These are phyloP conservation scores for Catajapyx aquilonaris DNA, from an alignment of 1,140 invertebrate species.

Conservation along the genomic window DNA sequence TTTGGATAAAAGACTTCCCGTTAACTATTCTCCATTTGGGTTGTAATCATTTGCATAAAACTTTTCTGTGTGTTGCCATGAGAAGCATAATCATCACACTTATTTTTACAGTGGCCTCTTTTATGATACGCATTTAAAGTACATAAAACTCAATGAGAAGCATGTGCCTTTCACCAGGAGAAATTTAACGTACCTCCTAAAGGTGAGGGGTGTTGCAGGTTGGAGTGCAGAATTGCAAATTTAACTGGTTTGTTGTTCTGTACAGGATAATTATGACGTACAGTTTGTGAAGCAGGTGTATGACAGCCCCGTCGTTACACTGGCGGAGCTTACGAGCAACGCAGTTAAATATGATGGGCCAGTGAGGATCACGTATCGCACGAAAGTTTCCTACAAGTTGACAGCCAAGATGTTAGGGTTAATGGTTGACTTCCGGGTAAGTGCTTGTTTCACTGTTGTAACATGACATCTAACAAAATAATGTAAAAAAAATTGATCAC, in stretches of 20 bases:
- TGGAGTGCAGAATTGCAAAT: too few relatives aligned
- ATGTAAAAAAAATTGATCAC: not conserved
- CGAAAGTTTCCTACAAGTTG: slow-evolving; percentile 58
- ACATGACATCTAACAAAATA: too few relatives aligned
- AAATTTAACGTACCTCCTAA: slow-evolving; percentile 77
- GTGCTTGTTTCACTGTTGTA: slow-evolving; percentile 10
- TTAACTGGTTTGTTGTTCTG: too few relatives aligned
- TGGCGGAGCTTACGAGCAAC: slow-evolving; percentile 39
- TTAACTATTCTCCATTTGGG: too few relatives aligned
- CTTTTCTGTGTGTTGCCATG: slow-evolving; percentile 3
- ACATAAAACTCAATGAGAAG: slow-evolving; percentile 76
- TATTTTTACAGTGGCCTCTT: slow-evolving; percentile 67
- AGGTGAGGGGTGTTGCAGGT: too few relatives aligned
- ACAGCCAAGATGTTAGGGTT: slow-evolving; percentile 70
- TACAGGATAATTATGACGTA: slow-evolving; percentile 74
- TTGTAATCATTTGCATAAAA: too few relatives aligned
- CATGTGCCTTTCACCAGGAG: slow-evolving; percentile 73
- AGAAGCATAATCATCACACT: slow-evolving; percentile 6
- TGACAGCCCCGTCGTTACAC: slow-evolving; percentile 45
- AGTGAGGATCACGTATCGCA: slow-evolving; percentile 61
- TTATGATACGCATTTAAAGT: slow-evolving; percentile 92
- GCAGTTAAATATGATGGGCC: slow-evolving; percentile 29
- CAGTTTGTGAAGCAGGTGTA: slow-evolving; percentile 58
- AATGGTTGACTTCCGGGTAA: slow-evolving; percentile 91
- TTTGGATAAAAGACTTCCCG: too few relatives aligned